Percentiles rank a stretch among this genome's conserved stretches.
These are phyloP conservation scores for Cherax quadricarinatus DNA, from an alignment of 1,140 invertebrate genomes.

Conservation along the genomic window DNA sequence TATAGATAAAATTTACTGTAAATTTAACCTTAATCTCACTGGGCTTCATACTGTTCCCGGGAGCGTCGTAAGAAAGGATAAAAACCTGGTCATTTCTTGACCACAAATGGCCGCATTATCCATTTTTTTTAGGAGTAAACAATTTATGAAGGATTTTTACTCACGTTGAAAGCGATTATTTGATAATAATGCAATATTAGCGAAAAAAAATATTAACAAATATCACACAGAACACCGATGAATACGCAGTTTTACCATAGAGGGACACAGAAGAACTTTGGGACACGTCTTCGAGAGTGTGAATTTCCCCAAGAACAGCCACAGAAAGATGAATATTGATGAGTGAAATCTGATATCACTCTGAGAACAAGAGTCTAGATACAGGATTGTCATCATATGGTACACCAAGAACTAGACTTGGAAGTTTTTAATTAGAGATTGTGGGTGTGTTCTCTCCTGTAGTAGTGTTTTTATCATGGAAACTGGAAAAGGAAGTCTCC, in stretches of 20 bases:
- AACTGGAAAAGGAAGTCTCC: too few species aligned
- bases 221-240: conserved; percentile 54
- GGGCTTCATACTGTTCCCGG: conserved; percentile 33
- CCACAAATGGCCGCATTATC: not conserved
- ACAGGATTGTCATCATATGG: not conserved
- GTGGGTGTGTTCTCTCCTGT: not conserved
- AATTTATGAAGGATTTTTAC: conserved; percentile 5
- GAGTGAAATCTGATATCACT: not conserved
- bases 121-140: conserved; percentile 3
- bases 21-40: conserved; percentile 53
- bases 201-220: conserved; percentile 49
- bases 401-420: not conserved
- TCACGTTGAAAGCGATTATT: conserved; percentile 51
- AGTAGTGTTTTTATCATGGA: too few species aligned
- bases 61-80: conserved; percentile 26
- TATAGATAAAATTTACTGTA: conserved; percentile 28
- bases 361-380: not conserved
- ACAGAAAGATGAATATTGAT: not conserved
- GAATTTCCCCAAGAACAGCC: not conserved
- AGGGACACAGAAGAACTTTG: conserved; percentile 27
- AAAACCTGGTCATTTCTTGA: not conserved
- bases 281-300: not conserved
- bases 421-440: not conserved
- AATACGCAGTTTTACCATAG: conserved; percentile 39
- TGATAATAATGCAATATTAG: conserved; percentile 54